A percentile compares a stretch with the other conserved stretches of the same genome.
Evolutionary conservation across 2,113 vertebrate genomes (phyloP).

Genomic region (Cariama cristata): DNA sequence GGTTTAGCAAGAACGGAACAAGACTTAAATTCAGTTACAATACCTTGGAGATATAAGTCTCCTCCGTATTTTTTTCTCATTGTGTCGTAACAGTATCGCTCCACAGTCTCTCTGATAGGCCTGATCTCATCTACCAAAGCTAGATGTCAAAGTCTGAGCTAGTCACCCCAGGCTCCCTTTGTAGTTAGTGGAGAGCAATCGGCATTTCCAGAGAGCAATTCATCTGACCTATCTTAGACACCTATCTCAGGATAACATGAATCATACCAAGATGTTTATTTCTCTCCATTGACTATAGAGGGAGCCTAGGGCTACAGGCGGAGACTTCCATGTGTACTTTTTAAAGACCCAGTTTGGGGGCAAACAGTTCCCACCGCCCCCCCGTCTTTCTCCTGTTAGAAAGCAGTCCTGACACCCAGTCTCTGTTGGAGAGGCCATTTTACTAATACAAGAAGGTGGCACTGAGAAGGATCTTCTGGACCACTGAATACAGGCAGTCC

Average conservation of each 20-base stretch:
- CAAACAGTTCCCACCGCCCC: background rate
- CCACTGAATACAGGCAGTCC: background rate
- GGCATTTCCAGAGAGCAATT: constrained; percentile 46
- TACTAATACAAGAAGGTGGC: background rate
- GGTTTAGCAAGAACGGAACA: background rate
- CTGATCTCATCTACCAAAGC: constrained; percentile 54
- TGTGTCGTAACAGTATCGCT: background rate
- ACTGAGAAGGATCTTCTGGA: background rate
- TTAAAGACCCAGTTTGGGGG: constrained; percentile 12
- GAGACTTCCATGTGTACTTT: constrained; percentile 11
- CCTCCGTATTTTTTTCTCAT: background rate
- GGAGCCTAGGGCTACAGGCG: constrained; percentile 67
- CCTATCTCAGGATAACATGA: constrained; percentile 68
- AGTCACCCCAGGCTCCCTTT: constrained; percentile 65
- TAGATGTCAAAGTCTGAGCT: constrained; percentile 42
- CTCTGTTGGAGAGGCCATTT: background rate
- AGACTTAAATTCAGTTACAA: background rate
- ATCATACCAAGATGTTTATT: constrained; percentile 68
- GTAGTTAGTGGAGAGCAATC: constrained; percentile 49
- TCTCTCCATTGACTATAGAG: constrained; percentile 66
- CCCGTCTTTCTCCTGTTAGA: background rate
- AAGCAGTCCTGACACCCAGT: background rate
- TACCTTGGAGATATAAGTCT: background rate
- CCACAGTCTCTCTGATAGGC: constrained; percentile 2
- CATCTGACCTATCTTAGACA: constrained; percentile 69